These are phyloP conservation scores for Drosophila novamexicana DNA, from an alignment of 1,140 invertebrate genomes.

Conservation along the genomic window DNA sequence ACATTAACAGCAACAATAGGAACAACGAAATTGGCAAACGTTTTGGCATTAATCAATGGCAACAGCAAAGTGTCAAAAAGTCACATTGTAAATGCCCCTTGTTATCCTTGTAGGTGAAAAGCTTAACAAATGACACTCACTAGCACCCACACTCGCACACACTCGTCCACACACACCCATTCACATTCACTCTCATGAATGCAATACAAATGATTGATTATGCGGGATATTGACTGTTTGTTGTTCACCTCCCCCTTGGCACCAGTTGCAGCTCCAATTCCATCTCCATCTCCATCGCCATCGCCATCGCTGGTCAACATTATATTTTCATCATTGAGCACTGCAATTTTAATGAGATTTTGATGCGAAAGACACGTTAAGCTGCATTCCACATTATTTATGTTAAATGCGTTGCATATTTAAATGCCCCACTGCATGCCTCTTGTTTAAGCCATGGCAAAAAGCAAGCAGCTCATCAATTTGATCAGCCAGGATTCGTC, in stretches of 20 bases:
- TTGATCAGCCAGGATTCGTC: too few species aligned
- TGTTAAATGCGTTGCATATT: constrained; percentile 63
- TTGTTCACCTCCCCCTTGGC: background rate
- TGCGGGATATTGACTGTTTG: constrained; percentile 24
- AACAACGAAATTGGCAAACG: constrained; percentile 37
- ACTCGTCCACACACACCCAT: background rate
- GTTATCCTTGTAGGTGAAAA: constrained; percentile 36
- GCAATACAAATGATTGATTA: constrained; percentile 62
- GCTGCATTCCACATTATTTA: constrained; percentile 61
- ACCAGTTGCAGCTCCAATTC: too few species aligned
- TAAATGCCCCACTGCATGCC: constrained; percentile 23
- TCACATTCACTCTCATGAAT: background rate
- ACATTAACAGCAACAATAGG: constrained; percentile 1
- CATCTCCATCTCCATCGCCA: too few species aligned
- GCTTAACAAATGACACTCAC: constrained; percentile 52
- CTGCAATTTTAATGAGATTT: constrained; percentile 69
- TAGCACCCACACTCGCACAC: constrained; percentile 9
- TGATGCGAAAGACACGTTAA: constrained; percentile 59
- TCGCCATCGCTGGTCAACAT: constrained; percentile 3
- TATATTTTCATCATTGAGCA: constrained; percentile 40
- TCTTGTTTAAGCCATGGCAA: constrained; percentile 8
- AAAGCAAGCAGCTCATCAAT: background rate
- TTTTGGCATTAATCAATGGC: constrained; percentile 68
- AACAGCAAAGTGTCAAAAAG: constrained; percentile 45
- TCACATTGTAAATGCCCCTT: constrained; percentile 17